These are phyloP conservation scores for Phoxinus phoxinus DNA, from an alignment of 2,113 vertebrate species.

Conservation along the genomic window DNA sequence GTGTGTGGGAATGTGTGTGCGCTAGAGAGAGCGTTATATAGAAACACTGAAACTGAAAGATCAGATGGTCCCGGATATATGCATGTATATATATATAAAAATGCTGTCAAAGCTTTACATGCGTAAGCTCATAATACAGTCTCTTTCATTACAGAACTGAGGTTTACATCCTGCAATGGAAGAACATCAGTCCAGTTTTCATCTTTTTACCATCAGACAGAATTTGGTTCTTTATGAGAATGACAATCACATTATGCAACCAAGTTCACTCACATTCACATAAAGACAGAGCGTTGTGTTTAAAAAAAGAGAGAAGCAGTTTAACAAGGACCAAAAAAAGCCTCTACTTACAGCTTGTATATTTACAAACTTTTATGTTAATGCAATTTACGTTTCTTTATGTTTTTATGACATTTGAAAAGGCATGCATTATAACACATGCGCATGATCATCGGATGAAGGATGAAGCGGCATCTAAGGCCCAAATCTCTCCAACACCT, in stretches of 20 bases:
- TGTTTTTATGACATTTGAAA: neutral
- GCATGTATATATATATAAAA: neutral
- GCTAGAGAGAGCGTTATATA: constrained; percentile 56
- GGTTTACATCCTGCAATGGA: constrained; percentile 1
- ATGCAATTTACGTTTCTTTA: too few relatives aligned
- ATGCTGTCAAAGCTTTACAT: constrained; percentile 27
- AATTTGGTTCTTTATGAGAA: neutral
- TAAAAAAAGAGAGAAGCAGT: neutral
- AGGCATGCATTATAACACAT: neutral
- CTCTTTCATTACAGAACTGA: constrained; percentile 42
- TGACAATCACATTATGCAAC: neutral
- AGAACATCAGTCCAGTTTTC: constrained; percentile 20
- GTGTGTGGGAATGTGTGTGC: constrained; percentile 43
- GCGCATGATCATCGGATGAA: neutral
- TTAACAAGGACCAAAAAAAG: neutral
- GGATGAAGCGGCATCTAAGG: neutral
- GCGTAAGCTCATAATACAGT: constrained; percentile 30
- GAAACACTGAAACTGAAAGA: constrained; percentile 53
- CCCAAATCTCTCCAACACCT: neutral
- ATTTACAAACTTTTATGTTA: too few relatives aligned
- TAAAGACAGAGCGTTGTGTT: neutral
- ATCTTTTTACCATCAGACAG: neutral
- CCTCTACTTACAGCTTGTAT: neutral
- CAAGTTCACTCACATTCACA: neutral
- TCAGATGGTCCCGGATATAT: neutral